These are phyloP conservation scores for Helobdella robusta DNA, from an alignment of 2,888 invertebrate genomes.

Conservation along the genomic window DNA sequence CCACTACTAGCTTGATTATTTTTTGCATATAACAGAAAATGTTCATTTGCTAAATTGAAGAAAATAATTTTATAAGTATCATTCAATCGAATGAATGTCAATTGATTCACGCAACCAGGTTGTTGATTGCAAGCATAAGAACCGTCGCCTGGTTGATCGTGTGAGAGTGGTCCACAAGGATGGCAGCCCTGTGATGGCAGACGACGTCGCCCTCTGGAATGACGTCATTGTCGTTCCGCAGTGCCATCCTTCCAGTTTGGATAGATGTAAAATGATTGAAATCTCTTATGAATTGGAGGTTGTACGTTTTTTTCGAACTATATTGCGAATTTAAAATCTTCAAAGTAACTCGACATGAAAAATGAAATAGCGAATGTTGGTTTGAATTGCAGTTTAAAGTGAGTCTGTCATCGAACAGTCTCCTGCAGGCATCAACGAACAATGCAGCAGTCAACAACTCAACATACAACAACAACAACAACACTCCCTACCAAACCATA, in stretches of 20 bases:
- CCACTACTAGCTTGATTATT: no score
- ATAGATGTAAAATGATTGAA: constrained; percentile 32
- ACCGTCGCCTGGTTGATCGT: constrained; percentile 31
- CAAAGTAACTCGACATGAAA: no score
- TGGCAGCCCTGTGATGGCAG: constrained; percentile 33
- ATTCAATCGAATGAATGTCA: no score
- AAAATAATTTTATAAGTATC: background rate
- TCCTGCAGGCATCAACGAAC: background rate
- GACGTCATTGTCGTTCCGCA: constrained; percentile 35
- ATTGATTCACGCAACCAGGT: constrained; percentile 18
- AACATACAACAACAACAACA: background rate
- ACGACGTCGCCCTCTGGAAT: constrained; percentile 36
- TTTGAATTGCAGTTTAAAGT: no score
- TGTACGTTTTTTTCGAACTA: no score
- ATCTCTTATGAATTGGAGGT: constrained; percentile 37
- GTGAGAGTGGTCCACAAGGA: constrained; percentile 31
- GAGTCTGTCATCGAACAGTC: background rate
- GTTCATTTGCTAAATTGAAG: background rate
- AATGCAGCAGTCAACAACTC: background rate
- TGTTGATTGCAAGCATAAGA: constrained; percentile 34
- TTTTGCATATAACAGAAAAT: no score
- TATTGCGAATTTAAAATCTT: no score
- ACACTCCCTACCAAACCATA: constrained; percentile 32
- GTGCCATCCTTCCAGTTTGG: constrained; percentile 36
- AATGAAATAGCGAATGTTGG: no score